A percentile compares a stretch with the other conserved stretches of the same genome.
These are phyloP conservation scores for Octodon degus DNA, from an alignment of 2,113 vertebrate genomes.

Conservation along the genomic window DNA sequence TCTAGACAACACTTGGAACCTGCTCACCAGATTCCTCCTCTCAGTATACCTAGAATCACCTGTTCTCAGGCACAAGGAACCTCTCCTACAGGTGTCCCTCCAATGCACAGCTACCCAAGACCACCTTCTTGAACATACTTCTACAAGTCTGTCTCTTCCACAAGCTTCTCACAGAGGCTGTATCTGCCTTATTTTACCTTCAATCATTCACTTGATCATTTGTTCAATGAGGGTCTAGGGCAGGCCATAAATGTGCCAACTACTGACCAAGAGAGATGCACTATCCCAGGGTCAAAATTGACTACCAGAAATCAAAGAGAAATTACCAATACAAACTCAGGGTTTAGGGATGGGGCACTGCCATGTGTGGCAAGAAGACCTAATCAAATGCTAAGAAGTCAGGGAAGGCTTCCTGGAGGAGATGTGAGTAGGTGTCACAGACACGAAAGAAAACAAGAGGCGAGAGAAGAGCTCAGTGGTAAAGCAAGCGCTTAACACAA, in stretches of 20 bases:
- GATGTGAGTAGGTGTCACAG: no score
- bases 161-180: background rate
- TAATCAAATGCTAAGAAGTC: background rate
- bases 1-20: background rate
- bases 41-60: background rate
- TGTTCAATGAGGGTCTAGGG: background rate
- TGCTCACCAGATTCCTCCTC: background rate
- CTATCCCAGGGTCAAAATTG: background rate
- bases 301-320: background rate
- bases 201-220: background rate
- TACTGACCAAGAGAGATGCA: accelerated
- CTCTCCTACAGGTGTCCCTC: no score
- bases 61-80: no score
- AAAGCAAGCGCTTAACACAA: no score
- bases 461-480: background rate
- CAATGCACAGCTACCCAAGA: background rate
- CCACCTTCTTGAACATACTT: background rate
- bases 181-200: background rate
- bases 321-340: background rate
- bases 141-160: background rate
- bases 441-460: background rate
- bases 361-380: background rate
- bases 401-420: conserved; percentile 22
- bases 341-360: no score
- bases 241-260: background rate